Conservation (phyloP, 2,113 vertebrate genomes). For the Aplodontia rufa region DNA sequence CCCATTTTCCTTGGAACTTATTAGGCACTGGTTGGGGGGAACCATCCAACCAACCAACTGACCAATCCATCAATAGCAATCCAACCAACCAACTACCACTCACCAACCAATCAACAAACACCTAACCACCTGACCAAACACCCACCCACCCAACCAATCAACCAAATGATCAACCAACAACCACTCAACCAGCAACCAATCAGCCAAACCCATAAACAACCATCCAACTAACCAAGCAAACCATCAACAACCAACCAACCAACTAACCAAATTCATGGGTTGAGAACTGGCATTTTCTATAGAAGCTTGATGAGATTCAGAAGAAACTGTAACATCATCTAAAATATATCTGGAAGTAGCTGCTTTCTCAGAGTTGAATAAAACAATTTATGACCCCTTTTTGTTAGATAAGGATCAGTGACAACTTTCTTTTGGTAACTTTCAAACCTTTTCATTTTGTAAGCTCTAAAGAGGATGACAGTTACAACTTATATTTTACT, state of each 20-base stretch:
- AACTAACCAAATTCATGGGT: neutral
- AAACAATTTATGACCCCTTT: neutral
- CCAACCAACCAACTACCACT: too few species aligned
- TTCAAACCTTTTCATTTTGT: neutral
- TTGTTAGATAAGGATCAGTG: neutral
- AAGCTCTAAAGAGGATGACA: neutral
- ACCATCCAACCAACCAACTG: too few species aligned
- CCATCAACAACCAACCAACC: neutral
- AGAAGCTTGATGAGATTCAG: neutral
- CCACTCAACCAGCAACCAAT: too few species aligned
- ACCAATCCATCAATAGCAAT: too few species aligned
- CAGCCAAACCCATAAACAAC: neutral
- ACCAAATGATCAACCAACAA: too few species aligned
- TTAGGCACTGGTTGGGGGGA: neutral
- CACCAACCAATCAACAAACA: too few species aligned
- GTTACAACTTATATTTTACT: slow-evolving; percentile 42
- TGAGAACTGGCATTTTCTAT: neutral
- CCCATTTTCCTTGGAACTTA: neutral
- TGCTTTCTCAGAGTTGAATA: neutral
- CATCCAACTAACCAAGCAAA: neutral
- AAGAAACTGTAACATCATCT: neutral
- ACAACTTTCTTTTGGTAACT: neutral
- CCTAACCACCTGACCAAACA: too few species aligned
- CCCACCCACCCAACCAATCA: too few species aligned
- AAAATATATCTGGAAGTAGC: neutral